Conservation (phyloP, 2,888 invertebrate genomes). For the Teinopalpus imperialis region DNA sequence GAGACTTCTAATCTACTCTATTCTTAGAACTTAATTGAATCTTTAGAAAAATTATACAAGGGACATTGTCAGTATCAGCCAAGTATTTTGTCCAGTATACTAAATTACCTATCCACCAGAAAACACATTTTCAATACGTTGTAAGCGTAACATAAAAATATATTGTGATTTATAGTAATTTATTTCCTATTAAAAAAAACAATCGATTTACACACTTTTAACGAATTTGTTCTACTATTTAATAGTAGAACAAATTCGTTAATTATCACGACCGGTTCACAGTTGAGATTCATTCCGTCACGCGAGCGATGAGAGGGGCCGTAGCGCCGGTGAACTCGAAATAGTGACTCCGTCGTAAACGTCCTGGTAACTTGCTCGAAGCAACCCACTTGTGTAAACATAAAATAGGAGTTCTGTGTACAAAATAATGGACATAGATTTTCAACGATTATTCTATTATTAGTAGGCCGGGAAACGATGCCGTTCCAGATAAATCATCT, state of each 20-base stretch:
- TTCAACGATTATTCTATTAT: neutral
- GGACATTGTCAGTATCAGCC: too few species aligned
- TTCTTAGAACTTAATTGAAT: too few species aligned
- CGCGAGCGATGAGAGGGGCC: conserved; percentile 25
- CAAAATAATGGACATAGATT: conserved; percentile 29
- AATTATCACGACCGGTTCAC: conserved; percentile 43
- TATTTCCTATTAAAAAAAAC: conserved; percentile 33
- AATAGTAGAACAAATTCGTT: conserved; percentile 55
- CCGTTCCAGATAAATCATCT: neutral
- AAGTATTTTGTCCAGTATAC: too few species aligned
- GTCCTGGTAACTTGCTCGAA: conserved; percentile 31
- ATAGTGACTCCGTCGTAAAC: conserved; percentile 51
- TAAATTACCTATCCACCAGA: too few species aligned
- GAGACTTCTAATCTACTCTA: too few species aligned
- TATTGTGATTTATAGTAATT: conserved; percentile 23
- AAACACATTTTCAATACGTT: too few species aligned
- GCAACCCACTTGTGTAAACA: conserved; percentile 19
- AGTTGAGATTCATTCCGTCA: conserved; percentile 43
- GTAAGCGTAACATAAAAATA: neutral
- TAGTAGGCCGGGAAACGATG: neutral
- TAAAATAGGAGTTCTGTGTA: conserved; percentile 32
- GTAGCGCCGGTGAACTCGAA: conserved; percentile 41
- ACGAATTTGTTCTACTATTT: too few species aligned
- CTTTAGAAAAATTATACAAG: too few species aligned
- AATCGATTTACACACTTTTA: too few species aligned